Percentiles rank a stretch among this genome's conserved stretches.
Evolutionary conservation across 2,797 vertebrate genomes (phyloP).

Genomic region (Menidia menidia): DNA sequence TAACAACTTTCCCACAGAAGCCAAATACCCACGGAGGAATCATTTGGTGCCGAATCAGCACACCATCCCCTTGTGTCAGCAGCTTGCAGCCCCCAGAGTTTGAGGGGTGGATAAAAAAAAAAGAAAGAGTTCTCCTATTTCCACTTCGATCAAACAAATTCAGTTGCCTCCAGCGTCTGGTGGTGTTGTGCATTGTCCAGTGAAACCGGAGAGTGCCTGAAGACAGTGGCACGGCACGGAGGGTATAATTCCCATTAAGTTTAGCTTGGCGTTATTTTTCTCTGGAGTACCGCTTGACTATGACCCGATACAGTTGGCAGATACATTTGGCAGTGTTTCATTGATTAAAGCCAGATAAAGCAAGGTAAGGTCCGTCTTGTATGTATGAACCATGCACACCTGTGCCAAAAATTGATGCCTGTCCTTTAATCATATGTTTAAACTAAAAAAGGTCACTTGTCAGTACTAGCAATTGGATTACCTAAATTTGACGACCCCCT

Average conservation of each 20-base stretch:
- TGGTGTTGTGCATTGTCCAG: conserved; percentile 11
- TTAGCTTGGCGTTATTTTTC: conserved; percentile 12
- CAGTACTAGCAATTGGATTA: too few species aligned
- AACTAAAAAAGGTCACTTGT: too few species aligned
- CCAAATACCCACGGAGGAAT: conserved; percentile 49
- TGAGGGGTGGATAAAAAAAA: conserved; percentile 21
- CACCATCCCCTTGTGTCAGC: conserved; percentile 61
- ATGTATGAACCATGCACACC: too few species aligned
- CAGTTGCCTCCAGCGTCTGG: not conserved
- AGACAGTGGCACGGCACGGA: not conserved
- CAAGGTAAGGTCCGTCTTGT: too few species aligned
- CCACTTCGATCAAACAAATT: too few species aligned
- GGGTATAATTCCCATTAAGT: not conserved
- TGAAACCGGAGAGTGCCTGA: conserved; percentile 34
- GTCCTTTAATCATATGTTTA: too few species aligned
- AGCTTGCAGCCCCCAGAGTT: conserved; percentile 37
- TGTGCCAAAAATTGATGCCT: too few species aligned
- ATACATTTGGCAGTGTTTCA: not conserved
- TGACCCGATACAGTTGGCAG: conserved; percentile 30
- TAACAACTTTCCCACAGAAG: conserved; percentile 48
- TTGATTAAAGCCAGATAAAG: conserved; percentile 5
- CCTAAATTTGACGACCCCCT: too few species aligned
- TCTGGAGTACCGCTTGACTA: conserved; percentile 38
- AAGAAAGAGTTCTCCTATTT: too few species aligned
- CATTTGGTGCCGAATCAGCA: conserved; percentile 54